Conservation (phyloP, 2,888 invertebrate species). For the Nemoura dubitans region DNA sequence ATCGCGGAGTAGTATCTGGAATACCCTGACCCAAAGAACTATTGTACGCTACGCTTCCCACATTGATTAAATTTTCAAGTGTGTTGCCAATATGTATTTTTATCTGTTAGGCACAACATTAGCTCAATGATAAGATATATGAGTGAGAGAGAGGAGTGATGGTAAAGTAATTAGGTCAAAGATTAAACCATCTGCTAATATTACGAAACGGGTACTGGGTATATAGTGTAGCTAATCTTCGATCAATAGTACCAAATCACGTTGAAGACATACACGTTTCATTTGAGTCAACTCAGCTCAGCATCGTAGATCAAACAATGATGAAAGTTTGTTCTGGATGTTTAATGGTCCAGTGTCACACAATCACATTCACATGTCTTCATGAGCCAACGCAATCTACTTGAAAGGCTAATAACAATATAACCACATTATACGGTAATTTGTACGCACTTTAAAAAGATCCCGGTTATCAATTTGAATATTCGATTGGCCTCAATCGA, state of each 20-base stretch:
- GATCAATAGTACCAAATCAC: neutral
- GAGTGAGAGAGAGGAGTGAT: neutral
- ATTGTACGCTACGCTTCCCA: neutral
- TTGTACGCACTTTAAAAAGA: neutral
- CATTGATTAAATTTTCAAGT: neutral
- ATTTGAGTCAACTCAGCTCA: neutral
- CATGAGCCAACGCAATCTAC: neutral
- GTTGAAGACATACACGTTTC: neutral
- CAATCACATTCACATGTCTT: neutral
- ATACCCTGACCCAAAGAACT: neutral
- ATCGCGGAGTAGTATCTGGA: neutral
- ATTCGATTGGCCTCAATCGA: constrained; percentile 7
- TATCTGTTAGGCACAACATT: neutral
- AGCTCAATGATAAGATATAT: neutral
- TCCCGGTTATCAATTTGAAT: neutral
- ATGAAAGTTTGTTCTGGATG: neutral
- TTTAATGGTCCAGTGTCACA: neutral
- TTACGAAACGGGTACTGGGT: neutral
- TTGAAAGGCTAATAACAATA: neutral
- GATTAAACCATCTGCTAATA: neutral
- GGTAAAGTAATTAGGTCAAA: constrained; percentile 7
- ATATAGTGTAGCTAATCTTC: neutral
- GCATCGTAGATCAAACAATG: neutral
- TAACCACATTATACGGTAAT: neutral
- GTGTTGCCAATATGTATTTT: neutral